A percentile compares a stretch with the other conserved stretches of the same genome.
phyloP scores from a whole-genome alignment of 2,888 invertebrate species.

The Dryobotodes eremita region DNA sequence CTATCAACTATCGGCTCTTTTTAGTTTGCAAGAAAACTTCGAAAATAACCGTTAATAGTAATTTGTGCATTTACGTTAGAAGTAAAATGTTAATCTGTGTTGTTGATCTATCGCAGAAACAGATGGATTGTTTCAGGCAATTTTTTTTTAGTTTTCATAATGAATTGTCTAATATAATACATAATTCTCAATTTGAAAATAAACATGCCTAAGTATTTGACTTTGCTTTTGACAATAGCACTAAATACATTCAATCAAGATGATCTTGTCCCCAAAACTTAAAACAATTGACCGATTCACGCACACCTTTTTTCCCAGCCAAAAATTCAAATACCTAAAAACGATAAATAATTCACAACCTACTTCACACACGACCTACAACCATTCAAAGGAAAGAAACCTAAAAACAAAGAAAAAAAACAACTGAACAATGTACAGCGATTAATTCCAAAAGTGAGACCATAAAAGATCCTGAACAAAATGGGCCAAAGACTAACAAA shows the following conservation, averaged over 20 bases:
- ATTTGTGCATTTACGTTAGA: too few relatives aligned
- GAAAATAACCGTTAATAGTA: background rate
- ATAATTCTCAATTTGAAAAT: background rate
- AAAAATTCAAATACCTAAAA: slow-evolving; percentile 19
- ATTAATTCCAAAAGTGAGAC: slow-evolving; percentile 77
- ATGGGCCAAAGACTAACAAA: slow-evolving; percentile 66
- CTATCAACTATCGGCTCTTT: slow-evolving; percentile 26
- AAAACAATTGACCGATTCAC: slow-evolving; percentile 38
- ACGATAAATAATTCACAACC: slow-evolving; percentile 60
- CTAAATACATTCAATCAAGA: slow-evolving; percentile 22
- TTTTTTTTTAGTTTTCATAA: background rate
- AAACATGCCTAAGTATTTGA: background rate
- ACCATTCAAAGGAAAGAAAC: slow-evolving; percentile 51
- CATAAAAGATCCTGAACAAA: slow-evolving; percentile 62
- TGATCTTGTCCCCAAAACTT: slow-evolving; percentile 16
- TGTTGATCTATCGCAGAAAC: background rate
- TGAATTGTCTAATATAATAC: background rate
- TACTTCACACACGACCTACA: slow-evolving; percentile 63
- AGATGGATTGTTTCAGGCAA: background rate
- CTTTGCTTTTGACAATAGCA: background rate
- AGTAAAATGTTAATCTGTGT: background rate
- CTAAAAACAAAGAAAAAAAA: slow-evolving; percentile 58
- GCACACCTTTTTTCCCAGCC: slow-evolving; percentile 31
- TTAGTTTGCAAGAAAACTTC: background rate
- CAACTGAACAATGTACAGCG: slow-evolving; percentile 64